A percentile compares a stretch with the other conserved stretches of the same genome.
phyloP scores from a whole-genome alignment of 2,113 vertebrate species.

The Cariama cristata region DNA sequence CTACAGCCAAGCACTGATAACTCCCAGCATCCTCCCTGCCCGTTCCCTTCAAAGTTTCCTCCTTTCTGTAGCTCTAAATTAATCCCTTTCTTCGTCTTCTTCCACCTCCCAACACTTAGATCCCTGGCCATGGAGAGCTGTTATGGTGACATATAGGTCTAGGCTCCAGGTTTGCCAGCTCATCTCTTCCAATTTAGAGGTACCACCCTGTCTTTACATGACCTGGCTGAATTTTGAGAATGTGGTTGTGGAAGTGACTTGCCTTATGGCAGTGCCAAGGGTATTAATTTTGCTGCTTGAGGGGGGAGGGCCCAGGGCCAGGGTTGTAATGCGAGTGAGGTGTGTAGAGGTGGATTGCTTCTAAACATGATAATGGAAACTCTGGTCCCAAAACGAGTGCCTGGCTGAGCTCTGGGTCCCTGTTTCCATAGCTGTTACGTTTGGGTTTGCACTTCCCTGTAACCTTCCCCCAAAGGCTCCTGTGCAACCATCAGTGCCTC shows the following conservation, averaged over 20 bases:
- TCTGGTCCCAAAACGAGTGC: background rate
- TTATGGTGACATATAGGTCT: background rate
- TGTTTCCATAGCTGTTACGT: fast-evolving
- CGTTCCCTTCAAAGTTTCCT: background rate
- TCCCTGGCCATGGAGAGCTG: background rate
- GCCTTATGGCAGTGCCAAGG: background rate
- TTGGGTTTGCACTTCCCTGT: background rate
- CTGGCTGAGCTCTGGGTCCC: background rate
- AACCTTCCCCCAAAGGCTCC: background rate
- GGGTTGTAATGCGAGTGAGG: fast-evolving
- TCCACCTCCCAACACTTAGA: fast-evolving
- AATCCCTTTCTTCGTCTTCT: background rate
- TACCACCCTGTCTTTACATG: background rate
- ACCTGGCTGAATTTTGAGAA: background rate
- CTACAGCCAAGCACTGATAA: background rate
- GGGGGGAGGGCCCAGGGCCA: background rate
- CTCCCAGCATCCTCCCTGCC: background rate
- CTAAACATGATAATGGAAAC: background rate
- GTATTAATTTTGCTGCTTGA: background rate
- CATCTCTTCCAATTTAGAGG: background rate
- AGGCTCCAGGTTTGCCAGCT: background rate
- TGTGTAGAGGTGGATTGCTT: background rate
- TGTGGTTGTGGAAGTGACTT: background rate
- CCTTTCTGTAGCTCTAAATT: background rate
- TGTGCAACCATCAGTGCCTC: fast-evolving